Conservation (phyloP, 2,888 invertebrate species). For the Lampropteryx suffumata region DNA sequence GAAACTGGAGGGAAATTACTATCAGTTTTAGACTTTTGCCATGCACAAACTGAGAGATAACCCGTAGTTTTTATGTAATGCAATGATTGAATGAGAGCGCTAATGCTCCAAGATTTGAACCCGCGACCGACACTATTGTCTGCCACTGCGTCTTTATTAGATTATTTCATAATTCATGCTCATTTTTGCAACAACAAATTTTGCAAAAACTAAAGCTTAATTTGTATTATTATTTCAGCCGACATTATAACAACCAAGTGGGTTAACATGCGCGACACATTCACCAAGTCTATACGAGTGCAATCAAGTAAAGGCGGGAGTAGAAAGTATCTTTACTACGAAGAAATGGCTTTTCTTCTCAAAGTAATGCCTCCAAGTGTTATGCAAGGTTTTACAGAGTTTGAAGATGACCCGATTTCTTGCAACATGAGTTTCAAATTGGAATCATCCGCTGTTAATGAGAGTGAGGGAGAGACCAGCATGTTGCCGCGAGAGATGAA, state of each 20-base stretch:
- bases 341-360: slow-evolving; percentile 61
- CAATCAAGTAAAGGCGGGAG: slow-evolving; percentile 34
- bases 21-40: too few species aligned
- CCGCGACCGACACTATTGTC: too few species aligned
- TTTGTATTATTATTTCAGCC: slow-evolving; percentile 50
- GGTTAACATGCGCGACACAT: slow-evolving; percentile 73
- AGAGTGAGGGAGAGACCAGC: not conserved
- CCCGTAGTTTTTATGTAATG: too few species aligned
- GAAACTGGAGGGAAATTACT: too few species aligned
- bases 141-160: too few species aligned
- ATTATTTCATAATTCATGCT: too few species aligned
- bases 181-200: too few species aligned
- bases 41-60: too few species aligned
- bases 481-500: not conserved
- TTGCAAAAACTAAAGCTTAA: too few species aligned
- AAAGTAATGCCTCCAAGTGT: slow-evolving; percentile 14
- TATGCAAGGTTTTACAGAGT: not conserved
- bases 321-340: slow-evolving; percentile 54
- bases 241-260: slow-evolving; percentile 66
- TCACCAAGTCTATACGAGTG: slow-evolving; percentile 60
- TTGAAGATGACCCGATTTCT: slow-evolving; percentile 7
- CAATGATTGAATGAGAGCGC: too few species aligned
- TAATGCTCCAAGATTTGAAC: too few species aligned
- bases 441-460: not conserved
- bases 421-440: slow-evolving; percentile 4